These are phyloP conservation scores for Salvator merianae DNA, from an alignment of 2,113 vertebrate genomes.

Conservation along the genomic window DNA sequence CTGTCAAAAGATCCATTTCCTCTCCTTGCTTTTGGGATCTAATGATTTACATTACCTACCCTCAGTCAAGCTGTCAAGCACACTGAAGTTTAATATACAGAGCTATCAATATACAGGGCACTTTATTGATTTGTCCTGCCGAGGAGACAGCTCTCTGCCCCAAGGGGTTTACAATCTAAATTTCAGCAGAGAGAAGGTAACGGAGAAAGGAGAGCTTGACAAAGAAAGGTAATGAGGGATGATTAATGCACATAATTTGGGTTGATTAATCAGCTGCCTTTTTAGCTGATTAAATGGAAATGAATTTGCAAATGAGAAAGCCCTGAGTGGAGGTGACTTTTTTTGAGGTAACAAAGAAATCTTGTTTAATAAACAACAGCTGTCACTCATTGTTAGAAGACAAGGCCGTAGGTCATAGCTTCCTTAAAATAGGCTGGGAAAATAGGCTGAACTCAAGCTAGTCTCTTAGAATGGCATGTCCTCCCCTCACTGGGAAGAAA, in stretches of 20 bases:
- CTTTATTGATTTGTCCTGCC: not conserved
- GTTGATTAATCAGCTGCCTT: constrained; percentile 15
- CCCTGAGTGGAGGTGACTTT: not conserved
- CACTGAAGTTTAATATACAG: not conserved
- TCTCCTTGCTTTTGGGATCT: not conserved
- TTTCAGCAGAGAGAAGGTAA: not conserved
- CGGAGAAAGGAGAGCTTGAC: not conserved
- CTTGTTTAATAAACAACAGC: not conserved
- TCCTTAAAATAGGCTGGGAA: not conserved
- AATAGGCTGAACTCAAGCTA: not conserved
- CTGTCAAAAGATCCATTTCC: not conserved
- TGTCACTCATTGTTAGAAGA: not conserved
- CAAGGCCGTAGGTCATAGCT: not conserved
- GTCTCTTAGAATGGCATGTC: too few relatives aligned
- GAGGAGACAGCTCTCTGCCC: not conserved
- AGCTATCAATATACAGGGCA: too few relatives aligned
- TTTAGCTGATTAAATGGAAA: constrained; percentile 26
- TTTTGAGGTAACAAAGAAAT: not conserved
- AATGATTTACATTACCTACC: not conserved
- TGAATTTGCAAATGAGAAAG: constrained; percentile 3
- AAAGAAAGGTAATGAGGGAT: not conserved
- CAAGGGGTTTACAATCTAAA: not conserved
- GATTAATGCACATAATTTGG: constrained; percentile 15
- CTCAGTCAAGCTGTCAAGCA: not conserved
- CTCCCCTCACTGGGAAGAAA: not conserved